These are phyloP conservation scores for Scytalopus superciliaris DNA, from an alignment of 2,113 vertebrate genomes.

Conservation along the genomic window DNA sequence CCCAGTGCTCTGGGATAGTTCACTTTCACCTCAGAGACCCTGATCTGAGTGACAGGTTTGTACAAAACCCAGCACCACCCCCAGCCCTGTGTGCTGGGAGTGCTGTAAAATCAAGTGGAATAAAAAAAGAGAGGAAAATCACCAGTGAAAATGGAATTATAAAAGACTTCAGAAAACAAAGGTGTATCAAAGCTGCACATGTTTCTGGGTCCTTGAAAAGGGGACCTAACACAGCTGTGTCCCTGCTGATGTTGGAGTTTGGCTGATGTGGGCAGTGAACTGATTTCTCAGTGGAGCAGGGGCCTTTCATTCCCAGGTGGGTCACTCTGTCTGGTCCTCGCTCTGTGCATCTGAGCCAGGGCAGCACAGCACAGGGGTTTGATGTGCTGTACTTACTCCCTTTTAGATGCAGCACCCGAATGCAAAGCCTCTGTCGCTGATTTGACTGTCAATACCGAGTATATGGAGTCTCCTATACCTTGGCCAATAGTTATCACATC, in stretches of 20 bases:
- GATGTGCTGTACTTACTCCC: fast-evolving
- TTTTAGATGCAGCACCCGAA: background rate
- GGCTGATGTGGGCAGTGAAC: fast-evolving
- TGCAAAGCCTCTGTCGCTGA: background rate
- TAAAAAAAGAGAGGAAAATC: background rate
- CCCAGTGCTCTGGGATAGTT: background rate
- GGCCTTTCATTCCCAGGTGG: background rate
- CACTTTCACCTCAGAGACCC: background rate
- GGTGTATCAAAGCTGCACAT: background rate
- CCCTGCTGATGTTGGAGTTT: background rate
- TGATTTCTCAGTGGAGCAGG: background rate
- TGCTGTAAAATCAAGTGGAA: background rate
- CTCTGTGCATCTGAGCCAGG: background rate
- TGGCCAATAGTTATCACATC: background rate
- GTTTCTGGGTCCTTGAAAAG: background rate
- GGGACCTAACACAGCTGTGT: background rate
- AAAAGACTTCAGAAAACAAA: background rate
- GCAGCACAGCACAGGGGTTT: background rate
- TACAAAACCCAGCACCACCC: background rate
- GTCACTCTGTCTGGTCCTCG: background rate
- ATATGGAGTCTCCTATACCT: background rate
- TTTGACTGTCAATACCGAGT: background rate
- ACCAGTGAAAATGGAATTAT: background rate
- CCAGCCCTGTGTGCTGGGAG: background rate
- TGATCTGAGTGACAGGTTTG: background rate